Evolutionary conservation across 2,113 vertebrate genomes (phyloP).

Genomic region (Microtus montanus): DNA sequence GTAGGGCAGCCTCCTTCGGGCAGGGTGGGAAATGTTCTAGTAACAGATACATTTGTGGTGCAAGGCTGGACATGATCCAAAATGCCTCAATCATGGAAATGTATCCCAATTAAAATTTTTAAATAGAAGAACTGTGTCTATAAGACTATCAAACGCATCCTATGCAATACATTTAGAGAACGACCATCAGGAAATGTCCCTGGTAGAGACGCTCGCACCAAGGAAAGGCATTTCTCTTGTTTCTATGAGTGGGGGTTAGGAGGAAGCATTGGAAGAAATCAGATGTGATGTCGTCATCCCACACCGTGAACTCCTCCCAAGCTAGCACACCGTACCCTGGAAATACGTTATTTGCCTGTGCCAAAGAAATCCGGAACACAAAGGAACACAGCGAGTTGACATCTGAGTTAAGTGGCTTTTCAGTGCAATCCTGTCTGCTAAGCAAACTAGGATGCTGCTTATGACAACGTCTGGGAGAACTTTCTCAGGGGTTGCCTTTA

Average conservation of each 20-base stretch:
- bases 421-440: not conserved
- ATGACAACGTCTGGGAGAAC: not conserved
- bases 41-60: not conserved
- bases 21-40: not conserved
- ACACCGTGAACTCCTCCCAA: not conserved
- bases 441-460: not conserved
- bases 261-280: not conserved
- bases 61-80: not conserved
- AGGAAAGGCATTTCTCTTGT: not conserved
- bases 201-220: not conserved
- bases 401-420: not conserved
- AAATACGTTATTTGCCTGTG: not conserved
- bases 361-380: not conserved
- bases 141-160: not conserved
- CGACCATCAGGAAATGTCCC: not conserved
- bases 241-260: not conserved
- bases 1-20: fast-evolving
- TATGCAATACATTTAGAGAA: not conserved
- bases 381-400: slow-evolving; percentile 7
- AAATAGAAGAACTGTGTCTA: slow-evolving; percentile 10
- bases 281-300: not conserved
- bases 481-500: not conserved
- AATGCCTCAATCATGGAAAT: not conserved
- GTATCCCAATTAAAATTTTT: not conserved
- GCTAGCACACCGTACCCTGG: not conserved